Evolutionary conservation across 2,797 vertebrate genomes (phyloP).

Genomic region (Zenarchopterus dispar): DNA sequence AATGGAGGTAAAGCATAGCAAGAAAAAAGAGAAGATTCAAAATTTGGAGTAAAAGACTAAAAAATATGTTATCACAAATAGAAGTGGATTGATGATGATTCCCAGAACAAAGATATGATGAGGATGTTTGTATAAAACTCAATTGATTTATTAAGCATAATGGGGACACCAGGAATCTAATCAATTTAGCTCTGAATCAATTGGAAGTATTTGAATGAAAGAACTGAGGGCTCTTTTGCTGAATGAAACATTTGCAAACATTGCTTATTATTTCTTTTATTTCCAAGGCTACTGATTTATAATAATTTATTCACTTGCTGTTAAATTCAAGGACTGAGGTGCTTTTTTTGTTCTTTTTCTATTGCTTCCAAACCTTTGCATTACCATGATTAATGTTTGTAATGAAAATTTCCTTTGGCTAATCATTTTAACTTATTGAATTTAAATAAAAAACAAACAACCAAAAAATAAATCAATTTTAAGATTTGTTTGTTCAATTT

Average conservation of each 20-base stretch:
- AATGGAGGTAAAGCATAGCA: slow-evolving; percentile 21
- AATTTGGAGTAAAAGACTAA: neutral
- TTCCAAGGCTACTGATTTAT: neutral
- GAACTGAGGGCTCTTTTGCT: no score
- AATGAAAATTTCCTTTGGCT: slow-evolving; percentile 44
- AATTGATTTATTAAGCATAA: slow-evolving; percentile 30
- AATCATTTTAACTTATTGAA: slow-evolving; percentile 36
- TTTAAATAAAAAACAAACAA: no score
- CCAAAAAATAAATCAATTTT: no score
- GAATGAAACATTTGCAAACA: no score
- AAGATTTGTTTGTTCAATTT: no score
- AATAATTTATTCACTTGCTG: neutral
- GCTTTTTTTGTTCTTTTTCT: neutral
- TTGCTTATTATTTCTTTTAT: neutral
- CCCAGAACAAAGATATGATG: slow-evolving; percentile 10
- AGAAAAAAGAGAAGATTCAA: neutral
- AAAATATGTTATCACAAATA: slow-evolving; percentile 21
- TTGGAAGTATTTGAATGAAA: neutral
- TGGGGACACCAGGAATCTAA: slow-evolving; percentile 21
- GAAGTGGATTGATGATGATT: slow-evolving; percentile 4
- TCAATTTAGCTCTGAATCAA: slow-evolving; percentile 33
- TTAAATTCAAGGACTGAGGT: neutral
- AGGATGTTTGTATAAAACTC: slow-evolving; percentile 23
- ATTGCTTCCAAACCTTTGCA: slow-evolving; percentile 15
- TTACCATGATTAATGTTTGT: slow-evolving; percentile 23